Evolutionary conservation across 2,888 invertebrate genomes (phyloP).

Genomic region (Cataglyphis livida): DNA sequence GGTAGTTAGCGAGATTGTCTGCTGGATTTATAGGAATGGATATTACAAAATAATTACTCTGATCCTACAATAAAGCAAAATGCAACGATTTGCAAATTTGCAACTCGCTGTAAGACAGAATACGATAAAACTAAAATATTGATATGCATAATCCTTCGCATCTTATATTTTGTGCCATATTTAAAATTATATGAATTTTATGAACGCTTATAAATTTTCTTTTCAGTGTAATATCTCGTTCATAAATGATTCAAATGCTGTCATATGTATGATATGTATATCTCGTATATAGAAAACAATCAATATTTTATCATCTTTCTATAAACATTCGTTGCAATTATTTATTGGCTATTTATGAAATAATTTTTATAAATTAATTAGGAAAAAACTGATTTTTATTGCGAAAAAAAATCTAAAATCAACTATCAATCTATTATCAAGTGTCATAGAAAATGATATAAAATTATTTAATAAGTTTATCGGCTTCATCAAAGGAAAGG

Average conservation of each 20-base stretch:
- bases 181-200: background rate
- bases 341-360: background rate
- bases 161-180: background rate
- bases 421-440: background rate
- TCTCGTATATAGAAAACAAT: background rate
- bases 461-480: conserved; percentile 10
- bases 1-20: conserved; percentile 36
- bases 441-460: background rate
- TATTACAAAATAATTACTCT: conserved; percentile 46
- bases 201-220: background rate
- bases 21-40: conserved; percentile 40
- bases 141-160: background rate
- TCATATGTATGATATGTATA: background rate
- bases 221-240: background rate
- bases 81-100: conserved; percentile 15
- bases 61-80: background rate
- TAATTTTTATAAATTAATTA: background rate
- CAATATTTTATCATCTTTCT: background rate
- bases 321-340: background rate
- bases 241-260: background rate
- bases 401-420: background rate
- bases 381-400: background rate
- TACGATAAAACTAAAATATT: background rate
- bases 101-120: background rate
- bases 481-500: background rate